Evolutionary conservation across 1,140 invertebrate species (phyloP), one percentile per base, ranked within the genome.

Genomic region (Pseudomyrmex gracilis): DNA sequence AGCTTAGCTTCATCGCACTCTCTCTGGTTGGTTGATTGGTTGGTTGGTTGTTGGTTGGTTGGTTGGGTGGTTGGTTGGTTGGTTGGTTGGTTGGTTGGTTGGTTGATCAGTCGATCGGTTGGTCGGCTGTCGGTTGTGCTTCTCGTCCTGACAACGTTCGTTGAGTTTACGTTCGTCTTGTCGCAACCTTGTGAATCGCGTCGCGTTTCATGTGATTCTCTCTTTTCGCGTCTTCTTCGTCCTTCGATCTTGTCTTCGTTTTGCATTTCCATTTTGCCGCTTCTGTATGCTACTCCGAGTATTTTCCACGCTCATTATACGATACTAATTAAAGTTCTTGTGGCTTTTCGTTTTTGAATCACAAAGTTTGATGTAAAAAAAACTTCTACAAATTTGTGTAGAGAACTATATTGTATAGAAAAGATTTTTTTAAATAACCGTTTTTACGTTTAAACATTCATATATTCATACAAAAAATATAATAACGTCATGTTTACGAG

Each of bases 101-200:
- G 71, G 71, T 34, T 34, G 3, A 5, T 34, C 5, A 5, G 24
- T 34, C 4, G 24, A 5, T 34, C 4, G 24, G 24, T 63, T 24
- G 73, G 34, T 74, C 10, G 73, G 15, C 24, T 34, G 47, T 63
- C 55, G 22, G 43, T 84, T 68, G 68, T 83, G 24, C 13, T 73
- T 53, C 64, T 68, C 22, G 57, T 15, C 58, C n/a, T 43, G 85
- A 84, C 82, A 83, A 71, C 53, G 85, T 84, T 84, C 63, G 73
- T 63, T 63, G 73, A 73, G 60, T 87, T 87, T 80, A 84, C 82
- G 60, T 87, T 87, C 74, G 80, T 73, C 82, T 87, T 87, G 86
- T 87, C 85, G 85, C 85, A 87, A 64, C 82, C 73, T 84, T 73
- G 85, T 76, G 43, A 73, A 61, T 58, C 45, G 61, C 73, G 49